Base-by-base conservation (phyloP, 1,140 invertebrate genomes). In the Philopotamus ludificatus region DNA sequence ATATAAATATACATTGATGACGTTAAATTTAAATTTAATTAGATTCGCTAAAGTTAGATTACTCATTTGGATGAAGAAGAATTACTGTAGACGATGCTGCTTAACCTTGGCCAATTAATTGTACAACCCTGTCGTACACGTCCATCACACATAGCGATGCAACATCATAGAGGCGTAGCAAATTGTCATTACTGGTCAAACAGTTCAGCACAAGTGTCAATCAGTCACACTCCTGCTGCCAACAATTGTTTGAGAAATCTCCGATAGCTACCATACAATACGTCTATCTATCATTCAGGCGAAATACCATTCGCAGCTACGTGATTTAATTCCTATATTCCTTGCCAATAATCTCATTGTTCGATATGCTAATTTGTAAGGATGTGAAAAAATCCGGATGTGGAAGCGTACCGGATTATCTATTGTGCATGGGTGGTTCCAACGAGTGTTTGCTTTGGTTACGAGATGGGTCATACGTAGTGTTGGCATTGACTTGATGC, bases 91-190 rank as follows among this genome's bases (percentile, higher is more conserved):
- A n/a, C 12, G 28, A 34, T 4, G 4, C 12, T 34, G 28, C 25
- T 25, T 25, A 25, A 54, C 2, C 9, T 54, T 54, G 21, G 3
- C 12, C 20, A n/a, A 28, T 25, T 25, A 12, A 26, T 54, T 2
- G 3, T n/a, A 45, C 49, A 62, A 7, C 57, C 55, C 64, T 61
- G 59, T 7, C 15, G 25, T 15, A 62, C 41, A 26, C 28, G 53
- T 34, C 12, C 50, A 55, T 18, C 20, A 42, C 25, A n/a, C 44
- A 26, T 21, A 23, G 23, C 51, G 12, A 21, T 45, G 23, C 23
- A 59, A 59, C 60, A 63, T 53, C 66, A 60, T 67, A 63, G 61
- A 63, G 60, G 66, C 66, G 66, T 67, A 63, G 16, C 61, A 28
- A 16, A 63, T 60, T 41, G 60, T 57, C 66, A 64, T 67, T 63